phyloP scores from a whole-genome alignment of 2,888 invertebrate species.

The Synanthedon tipuliformis region DNA sequence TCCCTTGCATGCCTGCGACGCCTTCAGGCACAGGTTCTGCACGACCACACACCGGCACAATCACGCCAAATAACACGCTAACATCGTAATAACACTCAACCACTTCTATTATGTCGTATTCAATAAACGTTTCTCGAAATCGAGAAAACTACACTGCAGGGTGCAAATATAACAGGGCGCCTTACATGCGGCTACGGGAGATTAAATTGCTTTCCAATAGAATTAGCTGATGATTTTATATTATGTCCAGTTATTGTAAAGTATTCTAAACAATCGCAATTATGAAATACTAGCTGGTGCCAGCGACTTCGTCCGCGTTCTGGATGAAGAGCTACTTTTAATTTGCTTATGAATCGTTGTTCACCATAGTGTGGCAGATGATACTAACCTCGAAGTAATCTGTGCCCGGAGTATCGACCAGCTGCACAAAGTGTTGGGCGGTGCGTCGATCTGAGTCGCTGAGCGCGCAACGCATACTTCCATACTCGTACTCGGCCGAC shows the following conservation, averaged over 20 bases:
- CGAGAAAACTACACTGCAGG: neutral
- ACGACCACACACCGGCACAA: slow-evolving; percentile 71
- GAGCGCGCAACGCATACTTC: slow-evolving; percentile 89
- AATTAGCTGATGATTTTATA: too few species aligned
- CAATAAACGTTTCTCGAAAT: neutral
- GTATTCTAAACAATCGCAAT: too few species aligned
- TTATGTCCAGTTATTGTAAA: too few species aligned
- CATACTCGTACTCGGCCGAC: slow-evolving; percentile 93
- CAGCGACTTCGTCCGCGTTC: too few species aligned
- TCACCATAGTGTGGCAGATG: neutral
- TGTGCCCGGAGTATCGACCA: slow-evolving; percentile 82
- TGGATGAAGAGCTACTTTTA: too few species aligned
- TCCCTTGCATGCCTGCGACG: slow-evolving; percentile 88
- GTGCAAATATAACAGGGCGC: neutral
- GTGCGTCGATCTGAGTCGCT: slow-evolving; percentile 91
- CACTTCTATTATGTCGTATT: neutral
- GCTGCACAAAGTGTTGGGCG: slow-evolving; percentile 88
- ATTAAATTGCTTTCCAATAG: too few species aligned
- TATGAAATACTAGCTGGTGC: too few species aligned
- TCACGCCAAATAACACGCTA: slow-evolving; percentile 30
- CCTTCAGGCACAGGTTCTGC: slow-evolving; percentile 91
- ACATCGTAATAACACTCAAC: slow-evolving; percentile 25
- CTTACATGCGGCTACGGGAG: too few species aligned
- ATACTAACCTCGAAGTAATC: slow-evolving; percentile 60
- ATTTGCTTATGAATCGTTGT: slow-evolving; percentile 1